Evolutionary conservation across 2,113 vertebrate genomes (phyloP), one percentile per base, ranked within the genome.

Genomic region (Clarias gariepinus): DNA sequence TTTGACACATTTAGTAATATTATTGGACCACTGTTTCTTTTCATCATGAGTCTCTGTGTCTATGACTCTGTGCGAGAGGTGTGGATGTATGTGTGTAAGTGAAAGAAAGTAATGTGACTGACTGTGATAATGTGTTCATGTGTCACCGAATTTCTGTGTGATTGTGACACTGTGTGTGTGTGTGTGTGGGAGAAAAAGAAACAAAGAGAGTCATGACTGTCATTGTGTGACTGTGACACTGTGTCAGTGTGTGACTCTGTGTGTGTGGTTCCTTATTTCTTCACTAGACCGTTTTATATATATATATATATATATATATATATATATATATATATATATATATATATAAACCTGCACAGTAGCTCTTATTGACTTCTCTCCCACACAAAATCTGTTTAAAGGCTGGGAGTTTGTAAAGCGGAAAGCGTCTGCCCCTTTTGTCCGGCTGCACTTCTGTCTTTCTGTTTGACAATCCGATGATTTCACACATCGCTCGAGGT

Each of bases 351-450:
- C 33, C 69, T 73, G 33, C 33, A 73, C 33, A 23, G 19, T 47
- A 69, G 63, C 63, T 68, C 63, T 68, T 69, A 69, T 69, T 69
- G 36, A 73, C 41, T 30, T 30, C 64, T 52, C 81, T 82, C 63
- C 63, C 81, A 82, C 81, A 53, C 81, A 30, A 52, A 52, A n/a
- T 82, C 81, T 82, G 36, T 76, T 63, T 47, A 16, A 47, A 64
- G 58, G n/a, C 60, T 4, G 41, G 21, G 33, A 81, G 36, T 71
- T 71, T 11, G 30, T 21, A 18, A 36, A 41, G 1, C 36, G 0
- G 36, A 19, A 47, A 74, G 3, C 71, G 6, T 66, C 81, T 81
- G 60, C 63, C 33, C 33, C 36, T 82, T 66, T 82, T 23, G 47
- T 57, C 18, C 68, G 21, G 36, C 30, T 71, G 30, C 68, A 71